Base-by-base conservation (phyloP, 2,888 invertebrate genomes). In the Platypus cylindrus region DNA sequence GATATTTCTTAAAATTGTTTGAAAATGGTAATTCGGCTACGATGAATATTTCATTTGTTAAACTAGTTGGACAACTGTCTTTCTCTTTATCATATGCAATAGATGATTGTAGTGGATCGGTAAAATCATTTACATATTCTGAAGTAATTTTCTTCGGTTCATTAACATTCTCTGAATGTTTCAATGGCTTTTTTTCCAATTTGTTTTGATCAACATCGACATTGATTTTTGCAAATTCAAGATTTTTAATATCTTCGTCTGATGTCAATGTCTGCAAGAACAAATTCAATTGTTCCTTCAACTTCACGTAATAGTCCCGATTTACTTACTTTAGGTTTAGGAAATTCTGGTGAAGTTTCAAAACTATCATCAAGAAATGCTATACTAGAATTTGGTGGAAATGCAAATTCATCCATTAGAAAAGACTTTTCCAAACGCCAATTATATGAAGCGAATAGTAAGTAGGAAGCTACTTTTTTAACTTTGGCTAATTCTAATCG, bases 361-460 rank as follows among this genome's bases (percentile, higher is more conserved):
- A 53, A 57, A 37, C 60, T 61, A 25, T 62, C 63, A 30, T 58
- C 58, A 17, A 63, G 53, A 47, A 63, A 62, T 45, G 59, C 60
- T 38, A 55, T 56, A 18, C 67, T 65, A 27, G 67, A 67, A 3
- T 68, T 67, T 0, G 82, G 75, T 0, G 83, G 81, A 49, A 73
- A 67, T 0, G 83, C 89, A 48, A 85, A 87, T 55, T 89, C 86
- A 42, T 87, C 87, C 63, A 91, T 72, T 24, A 87, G 65, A 59
- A 90, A 94, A 0, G 91, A 83, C 50, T 84, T 80, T 60, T 98
- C 97, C 26, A 95, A 64, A 30, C 84, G 74, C 78, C 90, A 87
- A 50, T 94, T 94, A 59, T 95, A 95, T 22, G 79, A 74, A 0
- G 83, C 76, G 40, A 84, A 81, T 0, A 90, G 69, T 68, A 91